phyloP scores from a whole-genome alignment of 1,140 invertebrate species.

The Dreissena rostriformis region DNA sequence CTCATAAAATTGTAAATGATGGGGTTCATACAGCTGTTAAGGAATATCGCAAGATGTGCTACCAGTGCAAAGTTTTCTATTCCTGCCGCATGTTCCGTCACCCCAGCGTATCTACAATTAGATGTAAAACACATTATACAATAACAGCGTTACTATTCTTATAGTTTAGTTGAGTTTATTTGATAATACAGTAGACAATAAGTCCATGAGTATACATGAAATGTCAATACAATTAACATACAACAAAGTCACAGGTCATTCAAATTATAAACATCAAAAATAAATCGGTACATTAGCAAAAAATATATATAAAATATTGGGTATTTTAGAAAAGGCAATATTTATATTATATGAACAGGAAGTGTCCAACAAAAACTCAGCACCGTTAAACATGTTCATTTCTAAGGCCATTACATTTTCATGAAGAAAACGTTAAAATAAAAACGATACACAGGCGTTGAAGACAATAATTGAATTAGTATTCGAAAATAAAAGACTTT shows the following conservation, averaged over 20 bases:
- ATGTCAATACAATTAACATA: too few relatives aligned
- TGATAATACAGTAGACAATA: too few relatives aligned
- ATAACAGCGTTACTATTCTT: neutral
- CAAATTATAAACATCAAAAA: too few relatives aligned
- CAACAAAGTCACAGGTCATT: too few relatives aligned
- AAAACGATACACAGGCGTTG: too few relatives aligned
- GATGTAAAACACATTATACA: neutral
- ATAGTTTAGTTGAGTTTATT: too few relatives aligned
- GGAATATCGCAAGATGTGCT: conserved; percentile 84
- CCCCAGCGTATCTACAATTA: neutral
- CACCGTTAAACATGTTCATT: neutral
- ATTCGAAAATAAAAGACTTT: neutral
- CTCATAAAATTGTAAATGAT: conserved; percentile 2
- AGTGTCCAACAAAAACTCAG: too few relatives aligned
- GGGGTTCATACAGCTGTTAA: conserved; percentile 86
- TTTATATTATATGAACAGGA: neutral
- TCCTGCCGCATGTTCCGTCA: neutral
- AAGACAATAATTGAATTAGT: neutral
- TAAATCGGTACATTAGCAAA: too few relatives aligned
- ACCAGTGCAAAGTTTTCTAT: conserved; percentile 58
- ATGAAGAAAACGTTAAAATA: neutral
- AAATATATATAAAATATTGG: too few relatives aligned
- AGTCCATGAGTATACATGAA: too few relatives aligned
- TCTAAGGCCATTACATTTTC: neutral
- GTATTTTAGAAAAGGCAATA: too few relatives aligned